Evolutionary conservation across 2,113 vertebrate genomes (phyloP).

Genomic region (Mus musculus): GRCm39 chr7:105261501-105262000

Average conservation of each 20-base stretch:
- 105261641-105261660: background rate
- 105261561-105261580: background rate
- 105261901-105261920: background rate
- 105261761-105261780: background rate
- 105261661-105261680: conserved; percentile 30
- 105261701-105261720: background rate
- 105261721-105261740: background rate
- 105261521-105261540: background rate
- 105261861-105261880: conserved; percentile 98
- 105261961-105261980: background rate
- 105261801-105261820: conserved; percentile 92
- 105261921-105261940: background rate
- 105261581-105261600: background rate
- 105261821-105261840: conserved; percentile 99
- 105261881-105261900: conserved; percentile 88
- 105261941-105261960: background rate
- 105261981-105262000: background rate
- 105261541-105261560: background rate
- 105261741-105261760: background rate
- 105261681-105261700: background rate
- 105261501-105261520: background rate
- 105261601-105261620: background rate
- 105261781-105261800: background rate
- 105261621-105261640: background rate
- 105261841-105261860: conserved; percentile 98